These are phyloP conservation scores for Drosophila ustulata DNA, from an alignment of 2,888 invertebrate species.

Conservation along the genomic window DNA sequence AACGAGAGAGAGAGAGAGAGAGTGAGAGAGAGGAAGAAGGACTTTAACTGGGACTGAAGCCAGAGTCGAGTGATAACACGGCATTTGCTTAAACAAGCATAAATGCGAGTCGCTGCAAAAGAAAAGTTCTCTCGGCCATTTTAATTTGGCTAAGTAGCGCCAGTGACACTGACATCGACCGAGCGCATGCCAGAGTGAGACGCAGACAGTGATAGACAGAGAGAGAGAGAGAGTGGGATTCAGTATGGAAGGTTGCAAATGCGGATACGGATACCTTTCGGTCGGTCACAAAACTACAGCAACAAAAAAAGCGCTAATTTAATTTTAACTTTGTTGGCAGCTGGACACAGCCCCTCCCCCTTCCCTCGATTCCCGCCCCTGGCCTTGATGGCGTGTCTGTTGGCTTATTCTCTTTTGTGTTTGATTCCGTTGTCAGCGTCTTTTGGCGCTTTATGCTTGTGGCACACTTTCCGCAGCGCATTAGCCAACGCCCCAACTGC, in stretches of 20 bases:
- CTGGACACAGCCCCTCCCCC: conserved; percentile 13
- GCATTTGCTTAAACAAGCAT: conserved; percentile 77
- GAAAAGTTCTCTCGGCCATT: conserved; percentile 53
- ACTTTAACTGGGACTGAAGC: conserved; percentile 4
- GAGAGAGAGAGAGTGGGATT: not conserved
- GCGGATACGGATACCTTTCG: conserved; percentile 44
- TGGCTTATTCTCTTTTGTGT: conserved; percentile 50
- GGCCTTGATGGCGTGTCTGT: conserved; percentile 14
- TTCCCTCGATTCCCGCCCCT: not conserved
- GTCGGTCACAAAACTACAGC: not conserved
- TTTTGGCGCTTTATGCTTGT: conserved; percentile 64
- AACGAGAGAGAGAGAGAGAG: not conserved
- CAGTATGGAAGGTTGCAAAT: conserved; percentile 6
- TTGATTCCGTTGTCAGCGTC: conserved; percentile 74
- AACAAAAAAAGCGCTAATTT: conserved; percentile 66
- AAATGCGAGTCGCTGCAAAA: conserved; percentile 63
- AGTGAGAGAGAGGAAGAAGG: not conserved
- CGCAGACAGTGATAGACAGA: not conserved
- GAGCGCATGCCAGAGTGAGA: not conserved
- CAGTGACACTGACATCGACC: conserved; percentile 60
- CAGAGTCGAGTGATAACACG: conserved; percentile 68
- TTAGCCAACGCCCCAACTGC: conserved; percentile 41
- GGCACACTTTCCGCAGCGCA: conserved; percentile 73
- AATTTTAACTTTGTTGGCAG: conserved; percentile 73
- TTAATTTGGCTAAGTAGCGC: conserved; percentile 78